Evolutionary conservation across 2,888 invertebrate genomes (phyloP), one percentile per base, ranked within the genome.

Genomic region (Camponotus fellah): DNA sequence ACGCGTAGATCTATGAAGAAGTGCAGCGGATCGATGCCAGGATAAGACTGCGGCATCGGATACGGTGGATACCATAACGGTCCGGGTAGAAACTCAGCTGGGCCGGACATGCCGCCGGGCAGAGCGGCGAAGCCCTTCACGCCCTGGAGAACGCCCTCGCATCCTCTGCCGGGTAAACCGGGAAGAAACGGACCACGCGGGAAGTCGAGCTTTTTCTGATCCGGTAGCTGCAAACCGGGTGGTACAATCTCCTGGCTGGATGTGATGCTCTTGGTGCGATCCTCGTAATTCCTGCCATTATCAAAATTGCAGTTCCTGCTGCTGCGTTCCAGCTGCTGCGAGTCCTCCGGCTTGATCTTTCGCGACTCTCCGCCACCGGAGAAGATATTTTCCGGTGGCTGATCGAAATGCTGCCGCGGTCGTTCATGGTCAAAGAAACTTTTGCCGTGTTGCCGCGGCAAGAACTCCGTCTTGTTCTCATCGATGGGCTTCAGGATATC

Each of bases 61-160:
- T 98, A 97, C 0, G 97, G 97, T 0, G 98, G 98, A 91, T 98
- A 98, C 97, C 97, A 98, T 91, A 97, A 96, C 0, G 97, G 97
- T 0, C 97, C 97, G 0, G 97, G 97, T 3, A 94, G 84, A 79
- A 94, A 94, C 4, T 94, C 93, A 21, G 79, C 46, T 3, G 92
- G 84, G 84, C 90, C 90, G n/a, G 92, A 85, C 26, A 88, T 89
- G 69, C 91, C 91, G 9, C 89, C 91, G 0, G 91, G 86, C 3
- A 93, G 62, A 2, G 88, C 89, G 77, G 88, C 89, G 79, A 93
- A 93, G 10, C 91, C 92, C 56, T 94, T 94, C 0, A 90, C 89
- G 0, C 87, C 87, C 43, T 90, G 92, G 34, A 92, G 84, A 4
- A 76, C 68, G 9, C 66, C 21, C 64, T 93, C 93, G 64, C 91